Base-by-base conservation (phyloP, 2,113 vertebrate species). In the Lophotis ruficrista region DNA sequence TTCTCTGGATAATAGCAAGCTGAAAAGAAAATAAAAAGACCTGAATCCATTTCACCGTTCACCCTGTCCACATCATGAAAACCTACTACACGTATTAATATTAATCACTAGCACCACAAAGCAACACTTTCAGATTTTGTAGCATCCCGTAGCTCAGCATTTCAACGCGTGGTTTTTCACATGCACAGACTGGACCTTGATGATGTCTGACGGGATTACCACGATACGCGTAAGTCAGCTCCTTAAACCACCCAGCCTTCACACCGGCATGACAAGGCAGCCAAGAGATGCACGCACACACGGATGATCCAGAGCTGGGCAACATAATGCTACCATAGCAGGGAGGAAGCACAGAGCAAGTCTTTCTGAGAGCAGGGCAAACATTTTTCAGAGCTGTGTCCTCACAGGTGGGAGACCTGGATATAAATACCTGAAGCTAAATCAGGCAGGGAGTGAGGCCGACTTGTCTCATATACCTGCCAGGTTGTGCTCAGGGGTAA, bases 11-110 rank as follows among this genome's bases (percentile, higher is more conserved):
- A 95, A 93, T 86, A 96, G 81, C 64, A 90, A 71, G 57, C 92
- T 93, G 72, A 73, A 90, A 96, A 81, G 85, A 93, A 93, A 96
- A 90, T 75, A 88, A 47, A 82, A 90, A 94, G 56, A 90, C 71
- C 60, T 56, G 51, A 90, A 90, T 93, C 68, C 38, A 45, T 96
- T 93, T 92, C 21, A 10, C 38, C 56, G 60, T 64, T 93, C 83
- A 87, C 83, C 50, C 68, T 65, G 69, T 81, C 27, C 53, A 41
- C 61, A 87, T 31, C 15, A 53, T 8, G 47, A 75, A 86, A 93
- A 81, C 51, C 38, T 78, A 66, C 60, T 86, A 50, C 43, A 70
- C 35, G 30, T 35, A 75, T 56, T 87, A 71, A 78, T 60, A 60
- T 60, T 81, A 76, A 71, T 69, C 62, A 72, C 30, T 31, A 66